Evolutionary conservation across 2,797 vertebrate genomes (phyloP).

Genomic region (Microctenopoma stevenorrisi): DNA sequence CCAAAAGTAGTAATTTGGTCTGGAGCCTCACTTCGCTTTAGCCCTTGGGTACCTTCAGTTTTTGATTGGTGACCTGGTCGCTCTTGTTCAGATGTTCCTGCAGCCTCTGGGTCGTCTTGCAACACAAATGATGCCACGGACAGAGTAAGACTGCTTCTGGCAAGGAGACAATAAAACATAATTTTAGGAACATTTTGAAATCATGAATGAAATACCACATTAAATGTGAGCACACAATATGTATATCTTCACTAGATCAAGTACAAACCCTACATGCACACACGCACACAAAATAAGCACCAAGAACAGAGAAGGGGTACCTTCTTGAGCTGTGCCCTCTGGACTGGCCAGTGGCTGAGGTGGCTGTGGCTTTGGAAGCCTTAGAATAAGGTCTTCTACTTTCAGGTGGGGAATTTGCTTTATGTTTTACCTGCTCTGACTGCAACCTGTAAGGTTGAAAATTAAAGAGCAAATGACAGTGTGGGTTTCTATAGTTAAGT

Average conservation of each 20-base stretch:
- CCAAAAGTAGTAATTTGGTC: constrained; percentile 93
- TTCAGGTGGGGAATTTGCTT: constrained; percentile 99
- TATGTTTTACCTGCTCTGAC: constrained; percentile 99
- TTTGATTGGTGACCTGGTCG: constrained; percentile 92
- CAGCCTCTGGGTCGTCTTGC: constrained; percentile 92
- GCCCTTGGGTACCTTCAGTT: constrained; percentile 91
- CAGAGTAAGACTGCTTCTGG: constrained; percentile 94
- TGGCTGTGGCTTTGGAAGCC: constrained; percentile 98
- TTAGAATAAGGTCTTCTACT: constrained; percentile 99
- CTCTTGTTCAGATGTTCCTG: constrained; percentile 92
- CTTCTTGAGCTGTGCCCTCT: constrained; percentile 99
- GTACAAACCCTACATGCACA: constrained; percentile 51
- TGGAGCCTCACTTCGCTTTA: constrained; percentile 95
- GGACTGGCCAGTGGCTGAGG: constrained; percentile 95
- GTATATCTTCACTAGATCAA: constrained; percentile 3
- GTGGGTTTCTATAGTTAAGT: constrained; percentile 61
- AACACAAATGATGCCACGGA: constrained; percentile 90
- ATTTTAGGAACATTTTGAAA: constrained; percentile 32
- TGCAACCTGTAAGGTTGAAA: constrained; percentile 98
- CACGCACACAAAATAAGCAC: constrained; percentile 68
- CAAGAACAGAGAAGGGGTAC: constrained; percentile 88
- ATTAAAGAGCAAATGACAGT: constrained; percentile 82
- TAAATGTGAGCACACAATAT: constrained; percentile 33
- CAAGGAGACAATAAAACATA: constrained; percentile 59
- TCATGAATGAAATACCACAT: constrained; percentile 26